These are phyloP conservation scores for Fulmarus glacialis DNA, from an alignment of 2,113 vertebrate species.

Conservation along the genomic window DNA sequence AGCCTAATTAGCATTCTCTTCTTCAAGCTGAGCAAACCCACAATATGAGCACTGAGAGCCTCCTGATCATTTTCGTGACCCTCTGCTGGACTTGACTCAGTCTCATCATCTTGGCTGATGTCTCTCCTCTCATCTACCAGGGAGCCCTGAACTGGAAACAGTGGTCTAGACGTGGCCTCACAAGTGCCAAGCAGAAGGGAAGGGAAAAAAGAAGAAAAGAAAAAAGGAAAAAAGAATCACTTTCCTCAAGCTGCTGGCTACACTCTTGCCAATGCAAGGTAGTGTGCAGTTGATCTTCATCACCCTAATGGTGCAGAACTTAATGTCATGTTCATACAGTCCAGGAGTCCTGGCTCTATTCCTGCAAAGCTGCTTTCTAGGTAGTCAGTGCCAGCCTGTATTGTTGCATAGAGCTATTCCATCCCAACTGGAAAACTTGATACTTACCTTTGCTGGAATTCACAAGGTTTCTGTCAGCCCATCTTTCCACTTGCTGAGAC, in stretches of 20 bases:
- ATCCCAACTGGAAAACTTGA: neutral
- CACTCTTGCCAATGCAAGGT: accelerated
- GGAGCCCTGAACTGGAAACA: neutral
- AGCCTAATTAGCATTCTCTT: neutral
- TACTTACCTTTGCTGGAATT: neutral
- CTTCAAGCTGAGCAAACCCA: neutral
- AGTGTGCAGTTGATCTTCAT: neutral
- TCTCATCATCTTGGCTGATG: neutral
- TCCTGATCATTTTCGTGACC: neutral
- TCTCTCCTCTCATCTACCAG: neutral
- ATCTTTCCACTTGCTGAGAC: neutral
- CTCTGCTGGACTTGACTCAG: neutral
- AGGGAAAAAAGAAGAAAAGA: neutral
- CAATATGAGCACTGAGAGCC: accelerated
- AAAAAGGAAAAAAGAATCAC: no score
- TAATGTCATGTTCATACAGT: neutral
- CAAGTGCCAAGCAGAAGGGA: neutral
- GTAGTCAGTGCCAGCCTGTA: neutral
- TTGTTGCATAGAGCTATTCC: neutral
- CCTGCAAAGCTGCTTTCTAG: neutral
- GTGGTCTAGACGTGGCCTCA: neutral
- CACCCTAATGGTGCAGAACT: neutral
- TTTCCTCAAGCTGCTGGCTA: neutral
- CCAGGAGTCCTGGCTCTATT: neutral
- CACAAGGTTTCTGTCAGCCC: neutral